Evolutionary conservation across 2,888 invertebrate species (phyloP).

Genomic region (Ennomos erosarius): DNA sequence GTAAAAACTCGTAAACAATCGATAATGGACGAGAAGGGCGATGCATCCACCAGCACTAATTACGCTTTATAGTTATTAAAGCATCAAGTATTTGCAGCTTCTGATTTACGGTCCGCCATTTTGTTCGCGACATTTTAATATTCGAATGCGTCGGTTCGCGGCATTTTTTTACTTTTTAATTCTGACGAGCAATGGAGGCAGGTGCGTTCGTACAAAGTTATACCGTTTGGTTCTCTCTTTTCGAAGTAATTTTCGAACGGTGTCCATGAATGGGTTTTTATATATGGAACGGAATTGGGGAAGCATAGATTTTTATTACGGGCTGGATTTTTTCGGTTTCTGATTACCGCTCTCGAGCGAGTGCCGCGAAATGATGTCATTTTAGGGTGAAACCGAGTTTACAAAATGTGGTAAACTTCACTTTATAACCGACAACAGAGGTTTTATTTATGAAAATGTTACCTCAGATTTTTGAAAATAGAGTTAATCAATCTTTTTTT

Average conservation of each 20-base stretch:
- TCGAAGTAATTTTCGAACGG: slow-evolving; percentile 63
- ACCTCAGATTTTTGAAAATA: slow-evolving; percentile 17
- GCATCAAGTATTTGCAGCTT: slow-evolving; percentile 72
- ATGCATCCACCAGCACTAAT: slow-evolving; percentile 77
- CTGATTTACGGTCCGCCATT: slow-evolving; percentile 79
- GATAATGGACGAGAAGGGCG: slow-evolving; percentile 58
- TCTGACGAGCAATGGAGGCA: slow-evolving; percentile 69
- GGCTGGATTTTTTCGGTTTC: slow-evolving; percentile 32
- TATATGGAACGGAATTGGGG: slow-evolving; percentile 61
- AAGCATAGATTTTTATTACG: slow-evolving; percentile 57
- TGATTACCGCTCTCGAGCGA: slow-evolving; percentile 32
- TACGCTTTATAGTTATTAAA: slow-evolving; percentile 79
- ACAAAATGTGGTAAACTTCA: slow-evolving; percentile 18
- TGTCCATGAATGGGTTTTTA: slow-evolving; percentile 63
- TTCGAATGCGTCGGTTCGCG: slow-evolving; percentile 67
- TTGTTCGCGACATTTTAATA: slow-evolving; percentile 77
- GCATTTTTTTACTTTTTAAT: slow-evolving; percentile 67
- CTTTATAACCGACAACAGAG: slow-evolving; percentile 19
- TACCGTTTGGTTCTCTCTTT: slow-evolving; percentile 40
- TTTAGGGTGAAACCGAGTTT: slow-evolving; percentile 25
- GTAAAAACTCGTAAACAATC: slow-evolving; percentile 69
- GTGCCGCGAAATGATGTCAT: slow-evolving; percentile 30
- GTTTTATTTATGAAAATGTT: slow-evolving; percentile 26
- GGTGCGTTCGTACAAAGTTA: slow-evolving; percentile 69
- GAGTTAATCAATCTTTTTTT: too few relatives aligned